phyloP scores from a whole-genome alignment of 2,888 invertebrate species.

The Plebejus argus region DNA sequence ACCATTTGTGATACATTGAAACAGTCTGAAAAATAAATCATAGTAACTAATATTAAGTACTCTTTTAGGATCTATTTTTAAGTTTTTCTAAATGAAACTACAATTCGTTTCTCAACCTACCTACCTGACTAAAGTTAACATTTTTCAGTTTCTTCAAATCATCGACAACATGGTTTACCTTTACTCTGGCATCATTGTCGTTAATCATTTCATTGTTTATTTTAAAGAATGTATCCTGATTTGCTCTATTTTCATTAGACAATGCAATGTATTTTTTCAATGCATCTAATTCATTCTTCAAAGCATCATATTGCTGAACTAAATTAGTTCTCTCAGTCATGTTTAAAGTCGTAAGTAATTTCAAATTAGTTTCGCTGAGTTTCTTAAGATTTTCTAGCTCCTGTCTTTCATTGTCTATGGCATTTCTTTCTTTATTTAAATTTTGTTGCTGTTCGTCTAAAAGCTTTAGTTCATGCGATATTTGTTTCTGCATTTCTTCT shows the following conservation, averaged over 20 bases:
- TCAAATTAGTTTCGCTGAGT: conserved; percentile 41
- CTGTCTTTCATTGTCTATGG: conserved; percentile 54
- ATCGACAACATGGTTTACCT: conserved; percentile 59
- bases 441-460: conserved; percentile 56
- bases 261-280: conserved; percentile 57
- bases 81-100: not conserved
- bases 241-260: not conserved
- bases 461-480: conserved; percentile 58
- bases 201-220: conserved; percentile 54
- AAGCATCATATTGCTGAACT: conserved; percentile 52
- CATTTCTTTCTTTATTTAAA: conserved; percentile 62
- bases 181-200: conserved; percentile 47
- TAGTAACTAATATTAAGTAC: too few species aligned
- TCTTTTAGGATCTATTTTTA: not conserved
- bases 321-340: conserved; percentile 48
- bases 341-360: conserved; percentile 34
- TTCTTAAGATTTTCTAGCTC: conserved; percentile 51
- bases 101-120: conserved; percentile 27
- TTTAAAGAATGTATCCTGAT: not conserved
- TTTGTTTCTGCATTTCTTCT: conserved; percentile 64
- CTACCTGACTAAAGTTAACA: conserved; percentile 65
- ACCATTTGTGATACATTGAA: not conserved
- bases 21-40: not conserved
- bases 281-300: conserved; percentile 56
- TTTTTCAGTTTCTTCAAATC: conserved; percentile 69